phyloP scores from a whole-genome alignment of 2,113 vertebrate species.

The Xiphophorus couchianus region DNA sequence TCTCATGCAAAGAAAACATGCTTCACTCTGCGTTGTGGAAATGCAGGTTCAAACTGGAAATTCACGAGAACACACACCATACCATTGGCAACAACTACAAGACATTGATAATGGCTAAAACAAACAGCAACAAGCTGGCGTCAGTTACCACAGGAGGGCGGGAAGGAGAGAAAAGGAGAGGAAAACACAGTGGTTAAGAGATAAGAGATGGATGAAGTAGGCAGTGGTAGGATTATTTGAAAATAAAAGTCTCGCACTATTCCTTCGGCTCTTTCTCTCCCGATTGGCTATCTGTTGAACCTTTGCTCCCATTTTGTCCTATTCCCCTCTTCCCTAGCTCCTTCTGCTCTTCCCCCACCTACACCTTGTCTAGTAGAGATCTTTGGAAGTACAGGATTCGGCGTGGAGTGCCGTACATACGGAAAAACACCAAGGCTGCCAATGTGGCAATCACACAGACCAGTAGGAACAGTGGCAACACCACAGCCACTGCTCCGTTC shows the following conservation, averaged over 20 bases:
- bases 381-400: slow-evolving; percentile 90
- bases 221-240: slow-evolving; percentile 64
- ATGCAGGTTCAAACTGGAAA: slow-evolving; percentile 56
- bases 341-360: slow-evolving; percentile 51
- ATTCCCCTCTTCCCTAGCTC: slow-evolving; percentile 22
- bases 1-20: slow-evolving; percentile 46
- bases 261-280: slow-evolving; percentile 50
- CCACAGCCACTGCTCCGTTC: slow-evolving; percentile 74
- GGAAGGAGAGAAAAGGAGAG: slow-evolving; percentile 34
- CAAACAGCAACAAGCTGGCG: slow-evolving; percentile 82
- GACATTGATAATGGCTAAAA: slow-evolving; percentile 73
- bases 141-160: slow-evolving; percentile 63
- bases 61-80: slow-evolving; percentile 66
- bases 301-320: slow-evolving; percentile 17
- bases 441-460: slow-evolving; percentile 84
- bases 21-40: slow-evolving; percentile 34
- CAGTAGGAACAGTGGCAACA: slow-evolving; percentile 84
- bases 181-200: slow-evolving; percentile 52
- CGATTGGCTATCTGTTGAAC: slow-evolving; percentile 24
- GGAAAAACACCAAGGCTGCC: slow-evolving; percentile 85
- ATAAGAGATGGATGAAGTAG: slow-evolving; percentile 61
- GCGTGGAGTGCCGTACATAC: slow-evolving; percentile 87
- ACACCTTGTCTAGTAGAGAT: slow-evolving; percentile 92
- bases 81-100: slow-evolving; percentile 56
- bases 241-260: slow-evolving; percentile 46